Conservation (phyloP, 2,888 invertebrate genomes). For the Rhabditoides inermis region DNA sequence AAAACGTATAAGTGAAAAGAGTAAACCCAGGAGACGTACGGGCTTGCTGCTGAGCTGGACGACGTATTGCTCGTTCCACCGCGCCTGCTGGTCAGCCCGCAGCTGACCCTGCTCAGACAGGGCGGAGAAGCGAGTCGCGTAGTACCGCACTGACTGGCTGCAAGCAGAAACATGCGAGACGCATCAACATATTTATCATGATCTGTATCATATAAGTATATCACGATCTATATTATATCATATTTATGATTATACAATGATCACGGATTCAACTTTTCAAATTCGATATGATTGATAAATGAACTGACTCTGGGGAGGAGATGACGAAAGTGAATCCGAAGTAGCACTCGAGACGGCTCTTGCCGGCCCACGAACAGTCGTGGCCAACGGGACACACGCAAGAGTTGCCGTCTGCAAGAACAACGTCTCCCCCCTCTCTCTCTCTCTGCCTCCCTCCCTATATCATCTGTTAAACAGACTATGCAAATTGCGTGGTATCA, state of each 20-base stretch:
- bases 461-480: too few relatives aligned
- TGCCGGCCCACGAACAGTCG: too few relatives aligned
- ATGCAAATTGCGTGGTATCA: too few relatives aligned
- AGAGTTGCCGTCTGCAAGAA: constrained; percentile 16
- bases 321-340: constrained; percentile 30
- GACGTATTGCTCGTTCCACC: constrained; percentile 24
- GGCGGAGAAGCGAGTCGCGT: constrained; percentile 21
- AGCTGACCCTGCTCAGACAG: constrained; percentile 21
- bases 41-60: constrained; percentile 23
- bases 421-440: too few relatives aligned
- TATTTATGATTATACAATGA: too few relatives aligned
- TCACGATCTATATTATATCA: too few relatives aligned
- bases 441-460: too few relatives aligned
- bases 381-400: constrained; percentile 23
- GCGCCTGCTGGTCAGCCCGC: constrained; percentile 7
- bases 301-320: constrained; percentile 25
- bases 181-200: too few relatives aligned
- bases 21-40: constrained; percentile 9
- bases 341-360: constrained; percentile 14
- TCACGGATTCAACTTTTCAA: not conserved
- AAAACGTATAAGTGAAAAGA: too few relatives aligned
- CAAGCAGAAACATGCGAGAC: too few relatives aligned
- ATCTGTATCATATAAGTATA: too few relatives aligned
- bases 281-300: not conserved
- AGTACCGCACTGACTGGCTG: constrained; percentile 23